Base-by-base conservation (phyloP, 1,140 invertebrate genomes). In the Cyrtorhinus lividipennis region DNA sequence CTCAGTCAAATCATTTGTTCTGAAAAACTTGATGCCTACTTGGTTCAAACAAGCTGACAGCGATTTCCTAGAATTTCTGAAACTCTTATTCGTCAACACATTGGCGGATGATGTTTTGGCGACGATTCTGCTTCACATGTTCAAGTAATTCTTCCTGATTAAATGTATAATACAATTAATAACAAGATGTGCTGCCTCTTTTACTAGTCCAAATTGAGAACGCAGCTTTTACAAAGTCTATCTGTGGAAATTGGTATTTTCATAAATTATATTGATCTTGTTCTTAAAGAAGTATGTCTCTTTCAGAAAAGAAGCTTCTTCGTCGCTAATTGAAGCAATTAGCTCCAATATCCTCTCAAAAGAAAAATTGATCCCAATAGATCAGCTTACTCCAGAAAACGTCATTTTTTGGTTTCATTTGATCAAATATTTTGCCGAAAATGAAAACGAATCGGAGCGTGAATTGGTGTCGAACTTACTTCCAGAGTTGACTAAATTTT, bases 1-100 rank as follows among this genome's bases (percentile, higher is more conserved):
- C 1, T 56, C 57, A 61, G 75, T 77, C 8, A 68, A 68, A 56
- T 62, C 48, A n/a, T 62, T 73, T 56, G 77, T 83, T 0, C 68
- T 72, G 23, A 75, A 75, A 22, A 71, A 74, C 48, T 69, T 83
- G 56, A 67, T 88, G 2, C 80, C 81, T 56, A 70, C 79, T 0
- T 90, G 87, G 87, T 70, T 88, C 30, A 72, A 77, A 15, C 72
- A 79, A 38, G 82, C 79, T 63, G 75, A 83, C 44, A 75, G 79
- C 13, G 79, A 84, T 66, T 79, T 80, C 46, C 69, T 86, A 25
- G 72, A 77, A 10, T 75, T 89, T 15, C 69, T 1, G 70, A 76
- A 27, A 72, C 70, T 25, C 73, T 71, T 68, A 20, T 59, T 68
- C 61, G 64, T 67, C 23, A 62, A 66, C 20, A 57, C 61, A 18